Conservation (phyloP, 2,888 invertebrate genomes). For the Matsumyia berberina region DNA sequence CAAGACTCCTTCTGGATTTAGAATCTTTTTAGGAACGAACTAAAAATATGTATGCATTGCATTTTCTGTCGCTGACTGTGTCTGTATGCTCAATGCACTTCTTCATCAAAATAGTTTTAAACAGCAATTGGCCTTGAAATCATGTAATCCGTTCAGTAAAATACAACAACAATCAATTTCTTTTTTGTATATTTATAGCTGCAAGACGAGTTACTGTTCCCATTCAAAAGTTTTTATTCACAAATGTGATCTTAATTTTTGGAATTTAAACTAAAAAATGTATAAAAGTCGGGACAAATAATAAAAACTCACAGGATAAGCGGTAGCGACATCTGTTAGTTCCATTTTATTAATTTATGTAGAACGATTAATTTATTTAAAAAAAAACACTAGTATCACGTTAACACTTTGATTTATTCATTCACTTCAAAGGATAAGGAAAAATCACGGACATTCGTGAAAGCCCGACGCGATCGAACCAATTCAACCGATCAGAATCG, state of each 20-base stretch:
- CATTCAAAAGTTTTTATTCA: neutral
- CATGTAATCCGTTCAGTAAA: constrained; percentile 12
- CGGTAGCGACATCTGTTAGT: constrained; percentile 35
- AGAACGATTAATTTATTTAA: neutral
- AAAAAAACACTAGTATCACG: neutral
- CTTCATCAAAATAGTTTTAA: constrained; percentile 1
- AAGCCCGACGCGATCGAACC: neutral
- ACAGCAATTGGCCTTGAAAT: constrained; percentile 17
- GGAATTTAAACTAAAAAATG: neutral
- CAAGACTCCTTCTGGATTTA: too few species aligned
- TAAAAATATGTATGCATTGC: neutral
- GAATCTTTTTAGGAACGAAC: too few species aligned
- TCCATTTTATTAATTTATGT: constrained; percentile 26
- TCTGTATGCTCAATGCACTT: neutral
- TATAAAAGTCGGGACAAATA: too few species aligned
- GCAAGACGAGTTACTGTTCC: neutral
- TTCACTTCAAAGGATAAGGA: constrained; percentile 5
- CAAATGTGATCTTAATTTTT: neutral
- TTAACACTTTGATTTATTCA: neutral
- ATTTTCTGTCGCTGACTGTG: neutral
- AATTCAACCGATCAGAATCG: constrained; percentile 4
- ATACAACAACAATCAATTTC: neutral
- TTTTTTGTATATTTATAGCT: constrained; percentile 10
- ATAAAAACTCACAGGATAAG: constrained; percentile 51
- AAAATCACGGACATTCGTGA: neutral